These are phyloP conservation scores for Hippocampus kuda DNA, from an alignment of 2,797 vertebrate species.

Conservation along the genomic window DNA sequence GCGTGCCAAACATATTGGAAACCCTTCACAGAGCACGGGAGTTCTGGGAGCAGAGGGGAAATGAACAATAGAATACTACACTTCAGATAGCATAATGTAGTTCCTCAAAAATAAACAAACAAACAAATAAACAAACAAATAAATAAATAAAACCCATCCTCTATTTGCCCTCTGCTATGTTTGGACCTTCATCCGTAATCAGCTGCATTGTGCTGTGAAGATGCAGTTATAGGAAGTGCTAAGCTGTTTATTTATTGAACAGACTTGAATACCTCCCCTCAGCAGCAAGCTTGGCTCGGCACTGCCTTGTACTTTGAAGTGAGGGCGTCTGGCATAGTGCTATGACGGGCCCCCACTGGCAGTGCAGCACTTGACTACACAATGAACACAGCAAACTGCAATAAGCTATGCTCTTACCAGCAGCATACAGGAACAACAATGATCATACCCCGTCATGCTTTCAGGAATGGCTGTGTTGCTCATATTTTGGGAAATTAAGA, in stretches of 20 bases:
- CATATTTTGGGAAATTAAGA: neutral
- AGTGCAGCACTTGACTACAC: constrained; percentile 26
- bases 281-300: constrained; percentile 30
- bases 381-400: constrained; percentile 38
- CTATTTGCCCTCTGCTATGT: constrained; percentile 53
- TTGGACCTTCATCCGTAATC: constrained; percentile 62
- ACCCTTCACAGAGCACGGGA: constrained; percentile 37
- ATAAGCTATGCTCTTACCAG: constrained; percentile 39
- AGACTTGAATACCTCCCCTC: constrained; percentile 55
- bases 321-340: constrained; percentile 38
- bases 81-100: constrained; percentile 13
- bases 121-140: too few species aligned
- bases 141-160: constrained; percentile 41
- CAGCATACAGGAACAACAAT: constrained; percentile 20
- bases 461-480: neutral
- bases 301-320: constrained; percentile 47
- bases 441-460: constrained; percentile 6
- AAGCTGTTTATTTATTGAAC: constrained; percentile 72
- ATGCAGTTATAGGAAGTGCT: constrained; percentile 51
- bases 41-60: constrained; percentile 37
- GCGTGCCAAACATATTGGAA: constrained; percentile 38
- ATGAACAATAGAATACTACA: constrained; percentile 45
- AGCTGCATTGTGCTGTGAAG: constrained; percentile 53
- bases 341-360: constrained; percentile 41
- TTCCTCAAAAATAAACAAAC: constrained; percentile 16